Evolutionary conservation across 2,888 invertebrate species (phyloP), one percentile per base, ranked within the genome.

Genomic region (Sarcophaga variegata): DNA sequence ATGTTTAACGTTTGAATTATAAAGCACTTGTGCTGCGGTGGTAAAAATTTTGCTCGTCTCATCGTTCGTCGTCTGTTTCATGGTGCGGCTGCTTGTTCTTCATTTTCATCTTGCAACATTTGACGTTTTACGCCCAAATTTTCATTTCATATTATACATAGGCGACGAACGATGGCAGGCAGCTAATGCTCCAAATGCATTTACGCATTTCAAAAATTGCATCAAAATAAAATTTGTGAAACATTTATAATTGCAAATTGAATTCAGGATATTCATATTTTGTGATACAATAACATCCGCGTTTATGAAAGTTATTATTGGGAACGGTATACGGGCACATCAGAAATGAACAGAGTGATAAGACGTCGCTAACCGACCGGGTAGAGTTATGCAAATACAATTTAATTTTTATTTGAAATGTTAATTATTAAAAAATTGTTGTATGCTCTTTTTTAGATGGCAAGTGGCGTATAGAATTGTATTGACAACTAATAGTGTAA

Each of bases 61-160:
- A 8, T 76, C 60, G 67, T 27, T 87, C 84, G 77, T 70, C 76
- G 66, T 81, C 47, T 86, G 37, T 87, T 76, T 75, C 64, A 17
- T 75, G 59, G 74, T 83, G 69, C 78, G 60, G 47, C 49, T 81
- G 76, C 77, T 76, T 80, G 63, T 86, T 83, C 72, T 64, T 83
- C 25, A 54, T 77, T 78, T 75, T 79, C 67, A 85, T 71, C 84
- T 85, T 85, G 70, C 80, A 76, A 81, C 71, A 66, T 84, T 87
- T 84, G 87, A 84, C 87, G 84, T 87, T 87, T 84, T 87, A 87
- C 87, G 87, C 87, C 87, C 87, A 87, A 82, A 84, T 79, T 82
- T 76, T 78, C 69, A 81, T 67, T 75, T 78, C 64, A 75, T 82
- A 75, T 79, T 78, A 74, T 85, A 82, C 81, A 81, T 49, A 78